Evolutionary conservation across 2,797 vertebrate species (phyloP).

Genomic region (Gambusia yucatana): DNA sequence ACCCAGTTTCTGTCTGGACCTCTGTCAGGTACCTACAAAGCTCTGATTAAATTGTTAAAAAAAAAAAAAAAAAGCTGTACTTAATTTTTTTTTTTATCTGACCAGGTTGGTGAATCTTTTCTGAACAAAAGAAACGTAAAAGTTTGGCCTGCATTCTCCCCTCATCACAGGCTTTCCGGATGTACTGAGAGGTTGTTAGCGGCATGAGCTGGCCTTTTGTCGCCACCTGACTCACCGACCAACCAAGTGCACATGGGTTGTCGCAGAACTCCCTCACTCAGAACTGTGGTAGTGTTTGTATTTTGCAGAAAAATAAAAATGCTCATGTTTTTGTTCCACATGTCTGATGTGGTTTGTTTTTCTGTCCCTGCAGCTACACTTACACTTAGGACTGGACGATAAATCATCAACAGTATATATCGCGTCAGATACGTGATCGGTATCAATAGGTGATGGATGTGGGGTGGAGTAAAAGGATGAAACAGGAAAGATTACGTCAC

Average conservation of each 20-base stretch:
- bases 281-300: constrained; percentile 94
- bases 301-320: constrained; percentile 89
- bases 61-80: background rate
- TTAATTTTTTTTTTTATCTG: constrained; percentile 16
- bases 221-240: constrained; percentile 86
- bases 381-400: no score
- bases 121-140: constrained; percentile 21
- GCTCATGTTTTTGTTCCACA: constrained; percentile 93
- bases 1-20: constrained; percentile 70
- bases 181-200: constrained; percentile 86
- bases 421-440: no score
- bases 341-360: constrained; percentile 50
- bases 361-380: background rate
- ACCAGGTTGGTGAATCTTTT: constrained; percentile 39
- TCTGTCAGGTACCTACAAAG: constrained; percentile 77
- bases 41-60: background rate
- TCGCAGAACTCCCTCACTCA: constrained; percentile 87
- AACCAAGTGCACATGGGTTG: constrained; percentile 86
- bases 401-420: no score
- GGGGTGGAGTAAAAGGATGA: no score
- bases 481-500: no score
- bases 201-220: constrained; percentile 97
- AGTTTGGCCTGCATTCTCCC: constrained; percentile 7
- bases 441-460: no score
- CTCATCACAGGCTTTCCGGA: constrained; percentile 54